A percentile compares a stretch with the other conserved stretches of the same genome.
phyloP scores from a whole-genome alignment of 1,140 invertebrate species.

The Brachionus paranguensis region DNA sequence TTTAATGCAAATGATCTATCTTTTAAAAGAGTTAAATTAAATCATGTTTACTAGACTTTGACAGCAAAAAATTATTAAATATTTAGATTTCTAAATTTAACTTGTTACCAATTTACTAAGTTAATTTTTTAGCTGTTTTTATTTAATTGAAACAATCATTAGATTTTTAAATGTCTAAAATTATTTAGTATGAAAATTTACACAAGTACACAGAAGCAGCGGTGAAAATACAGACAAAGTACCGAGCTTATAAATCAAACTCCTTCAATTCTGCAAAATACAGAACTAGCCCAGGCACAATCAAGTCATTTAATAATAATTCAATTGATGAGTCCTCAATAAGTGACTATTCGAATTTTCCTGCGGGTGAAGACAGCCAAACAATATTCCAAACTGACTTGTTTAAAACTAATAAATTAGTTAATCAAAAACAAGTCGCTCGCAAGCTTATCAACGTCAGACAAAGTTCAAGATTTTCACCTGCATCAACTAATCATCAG shows the following conservation, averaged over 20 bases:
- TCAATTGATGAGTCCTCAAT: slow-evolving; percentile 1
- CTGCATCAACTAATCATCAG: not conserved
- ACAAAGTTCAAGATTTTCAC: slow-evolving; percentile 18
- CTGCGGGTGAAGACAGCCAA: not conserved
- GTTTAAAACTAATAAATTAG: not conserved
- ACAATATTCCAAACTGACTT: not conserved
- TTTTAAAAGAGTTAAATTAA: too few species aligned
- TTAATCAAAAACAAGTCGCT: slow-evolving; percentile 10
- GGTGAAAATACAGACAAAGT: slow-evolving; percentile 16
- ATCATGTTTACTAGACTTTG: too few species aligned
- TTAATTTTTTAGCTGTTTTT: too few species aligned
- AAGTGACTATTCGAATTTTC: not conserved
- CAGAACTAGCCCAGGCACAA: not conserved
- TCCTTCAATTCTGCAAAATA: not conserved
- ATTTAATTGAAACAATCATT: too few species aligned
- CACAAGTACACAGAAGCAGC: slow-evolving; percentile 33
- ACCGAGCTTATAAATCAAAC: slow-evolving; percentile 22
- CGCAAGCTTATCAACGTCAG: not conserved
- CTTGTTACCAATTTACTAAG: too few species aligned
- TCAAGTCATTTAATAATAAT: not conserved
- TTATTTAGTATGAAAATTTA: slow-evolving; percentile 36
- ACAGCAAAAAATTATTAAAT: too few species aligned
- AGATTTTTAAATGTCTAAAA: too few species aligned
- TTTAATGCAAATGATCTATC: too few species aligned
- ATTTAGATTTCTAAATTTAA: too few species aligned